phyloP scores from a whole-genome alignment of 1,140 invertebrate genomes.

The Drosophila ironensis region DNA sequence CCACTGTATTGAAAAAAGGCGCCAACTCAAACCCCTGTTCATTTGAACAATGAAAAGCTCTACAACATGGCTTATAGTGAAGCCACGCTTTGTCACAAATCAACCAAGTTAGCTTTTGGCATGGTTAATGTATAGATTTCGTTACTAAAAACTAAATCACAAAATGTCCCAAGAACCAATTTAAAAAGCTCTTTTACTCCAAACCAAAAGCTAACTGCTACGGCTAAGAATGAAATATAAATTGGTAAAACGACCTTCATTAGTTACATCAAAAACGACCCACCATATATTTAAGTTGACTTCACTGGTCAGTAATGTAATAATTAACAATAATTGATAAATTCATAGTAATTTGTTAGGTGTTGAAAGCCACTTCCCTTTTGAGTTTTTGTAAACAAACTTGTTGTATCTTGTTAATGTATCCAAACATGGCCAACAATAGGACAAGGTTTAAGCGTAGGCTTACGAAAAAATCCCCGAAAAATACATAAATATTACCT shows the following conservation, averaged over 20 bases:
- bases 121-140: not conserved
- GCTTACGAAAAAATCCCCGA: slow-evolving; percentile 28
- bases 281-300: not conserved
- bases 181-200: not conserved
- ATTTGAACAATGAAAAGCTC: not conserved
- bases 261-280: not conserved
- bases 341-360: slow-evolving; percentile 10
- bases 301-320: not conserved
- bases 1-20: not conserved
- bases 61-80: not conserved
- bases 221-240: not conserved
- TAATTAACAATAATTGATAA: not conserved
- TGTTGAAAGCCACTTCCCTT: slow-evolving; percentile 1
- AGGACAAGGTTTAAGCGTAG: slow-evolving; percentile 16
- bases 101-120: not conserved
- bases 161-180: no score
- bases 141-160: no score
- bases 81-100: not conserved
- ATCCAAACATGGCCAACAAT: slow-evolving; percentile 15
- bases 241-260: not conserved
- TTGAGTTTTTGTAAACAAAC: slow-evolving; percentile 4
- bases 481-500: slow-evolving; percentile 17
- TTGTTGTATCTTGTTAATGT: not conserved
- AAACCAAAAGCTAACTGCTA: slow-evolving; percentile 6
- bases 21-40: not conserved